Evolutionary conservation across 2,797 vertebrate species (phyloP).

Genomic region (Squalus acanthias): DNA sequence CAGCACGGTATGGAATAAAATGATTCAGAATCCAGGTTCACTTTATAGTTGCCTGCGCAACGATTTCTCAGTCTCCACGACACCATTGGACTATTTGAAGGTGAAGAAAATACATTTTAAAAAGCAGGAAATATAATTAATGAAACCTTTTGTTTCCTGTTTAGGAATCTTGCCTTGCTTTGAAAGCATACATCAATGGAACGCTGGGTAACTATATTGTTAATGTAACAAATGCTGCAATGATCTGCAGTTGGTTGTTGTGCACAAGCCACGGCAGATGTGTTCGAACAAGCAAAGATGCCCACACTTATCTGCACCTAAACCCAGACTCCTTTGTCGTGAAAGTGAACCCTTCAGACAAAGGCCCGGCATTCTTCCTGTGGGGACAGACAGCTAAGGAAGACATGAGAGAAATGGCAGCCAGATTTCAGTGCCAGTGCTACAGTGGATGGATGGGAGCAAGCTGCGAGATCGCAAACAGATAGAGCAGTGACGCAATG

Average conservation of each 20-base stretch:
- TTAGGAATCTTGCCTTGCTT: conserved; percentile 67
- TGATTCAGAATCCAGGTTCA: neutral
- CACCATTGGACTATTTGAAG: neutral
- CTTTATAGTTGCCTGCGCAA: fast-evolving
- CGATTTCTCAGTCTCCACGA: neutral
- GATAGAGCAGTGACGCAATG: neutral
- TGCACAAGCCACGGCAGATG: conserved; percentile 77
- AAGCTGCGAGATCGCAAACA: conserved; percentile 52
- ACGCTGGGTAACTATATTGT: conserved; percentile 75
- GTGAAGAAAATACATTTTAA: neutral
- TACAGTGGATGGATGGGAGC: conserved; percentile 69
- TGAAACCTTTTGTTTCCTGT: neutral
- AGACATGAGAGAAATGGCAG: conserved; percentile 49
- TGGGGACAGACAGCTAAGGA: conserved; percentile 47
- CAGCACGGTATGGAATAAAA: neutral
- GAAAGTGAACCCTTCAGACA: neutral
- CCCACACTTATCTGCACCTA: conserved; percentile 68
- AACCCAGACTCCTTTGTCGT: conserved; percentile 64
- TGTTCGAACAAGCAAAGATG: conserved; percentile 51
- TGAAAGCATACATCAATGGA: conserved; percentile 71
- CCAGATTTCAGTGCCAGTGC: conserved; percentile 73
- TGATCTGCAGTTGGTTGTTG: conserved; percentile 68
- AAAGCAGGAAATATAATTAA: neutral
- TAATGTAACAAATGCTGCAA: conserved; percentile 72
- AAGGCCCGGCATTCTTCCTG: conserved; percentile 51